These are phyloP conservation scores for Cacoxenus indagator DNA, from an alignment of 2,888 invertebrate genomes.

Conservation along the genomic window DNA sequence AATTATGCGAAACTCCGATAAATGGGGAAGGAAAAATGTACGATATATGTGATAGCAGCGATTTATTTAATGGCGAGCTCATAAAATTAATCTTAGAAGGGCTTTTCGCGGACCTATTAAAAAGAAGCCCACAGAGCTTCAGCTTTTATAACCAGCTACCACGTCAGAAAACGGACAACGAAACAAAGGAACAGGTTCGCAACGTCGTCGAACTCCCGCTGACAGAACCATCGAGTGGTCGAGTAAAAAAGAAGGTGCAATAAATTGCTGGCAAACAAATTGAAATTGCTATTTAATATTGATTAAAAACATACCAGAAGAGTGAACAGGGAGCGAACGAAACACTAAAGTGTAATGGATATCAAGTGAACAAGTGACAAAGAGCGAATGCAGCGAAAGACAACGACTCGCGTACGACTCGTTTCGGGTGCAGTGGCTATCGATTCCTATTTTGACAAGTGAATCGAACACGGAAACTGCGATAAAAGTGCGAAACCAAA, in stretches of 20 bases:
- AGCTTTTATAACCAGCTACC: not conserved
- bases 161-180: not conserved
- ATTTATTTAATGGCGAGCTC: not conserved
- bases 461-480: too few species aligned
- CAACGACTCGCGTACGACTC: too few species aligned
- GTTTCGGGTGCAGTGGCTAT: too few species aligned
- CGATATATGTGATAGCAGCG: too few species aligned
- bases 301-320: conserved; percentile 53
- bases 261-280: conserved; percentile 31
- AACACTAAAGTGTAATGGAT: conserved; percentile 60
- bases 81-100: not conserved
- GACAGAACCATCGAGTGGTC: not conserved
- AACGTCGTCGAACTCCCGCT: not conserved
- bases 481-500: too few species aligned
- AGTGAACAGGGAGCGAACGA: conserved; percentile 40
- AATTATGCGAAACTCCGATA: too few species aligned
- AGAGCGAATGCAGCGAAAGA: conserved; percentile 27
- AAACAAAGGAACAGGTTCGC: not conserved
- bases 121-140: not conserved
- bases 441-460: too few species aligned
- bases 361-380: conserved; percentile 58
- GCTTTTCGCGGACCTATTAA: not conserved
- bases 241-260: not conserved
- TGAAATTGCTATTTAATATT: conserved; percentile 60
- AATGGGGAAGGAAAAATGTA: too few species aligned